These are phyloP conservation scores for Phaethornis superciliosus DNA, from an alignment of 2,113 vertebrate genomes.

Conservation along the genomic window DNA sequence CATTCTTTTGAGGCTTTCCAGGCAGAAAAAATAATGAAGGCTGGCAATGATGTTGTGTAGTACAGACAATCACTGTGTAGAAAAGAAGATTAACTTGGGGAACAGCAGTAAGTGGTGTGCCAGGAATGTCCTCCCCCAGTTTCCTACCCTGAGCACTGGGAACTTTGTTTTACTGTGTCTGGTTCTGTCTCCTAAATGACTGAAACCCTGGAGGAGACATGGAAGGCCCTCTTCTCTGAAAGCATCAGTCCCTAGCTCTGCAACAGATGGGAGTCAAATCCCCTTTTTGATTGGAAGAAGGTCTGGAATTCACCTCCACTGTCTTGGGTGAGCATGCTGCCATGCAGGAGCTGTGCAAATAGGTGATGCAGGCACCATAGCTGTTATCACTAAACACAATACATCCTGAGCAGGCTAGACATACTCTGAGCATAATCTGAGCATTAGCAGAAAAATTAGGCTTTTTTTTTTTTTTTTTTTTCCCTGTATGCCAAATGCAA, in stretches of 20 bases:
- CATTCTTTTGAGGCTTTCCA: not conserved
- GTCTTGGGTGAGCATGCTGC: not conserved
- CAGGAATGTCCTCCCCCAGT: not conserved
- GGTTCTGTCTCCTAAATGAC: not conserved
- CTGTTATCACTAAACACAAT: not conserved
- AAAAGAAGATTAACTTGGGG: not conserved
- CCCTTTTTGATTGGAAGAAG: not conserved
- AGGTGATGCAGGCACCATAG: not conserved
- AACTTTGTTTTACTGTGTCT: not conserved
- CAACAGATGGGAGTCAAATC: not conserved
- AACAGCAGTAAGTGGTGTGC: not conserved
- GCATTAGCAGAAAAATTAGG: not conserved
- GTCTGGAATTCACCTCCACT: not conserved
- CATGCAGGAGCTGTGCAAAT: not conserved
- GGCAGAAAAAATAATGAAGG: not conserved
- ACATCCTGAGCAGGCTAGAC: not conserved
- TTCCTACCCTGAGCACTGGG: not conserved
- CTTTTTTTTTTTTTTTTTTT: not conserved
- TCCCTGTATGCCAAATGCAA: not conserved
- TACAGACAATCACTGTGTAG: not conserved
- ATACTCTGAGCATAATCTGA: accelerated
- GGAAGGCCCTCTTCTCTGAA: not conserved
- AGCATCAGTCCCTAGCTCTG: not conserved
- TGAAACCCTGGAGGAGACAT: not conserved
- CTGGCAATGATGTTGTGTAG: not conserved